A percentile compares a stretch with the other conserved stretches of the same genome.
Evolutionary conservation across 2,797 vertebrate species (phyloP).

Genomic region (Manis crassicaudata): DNA sequence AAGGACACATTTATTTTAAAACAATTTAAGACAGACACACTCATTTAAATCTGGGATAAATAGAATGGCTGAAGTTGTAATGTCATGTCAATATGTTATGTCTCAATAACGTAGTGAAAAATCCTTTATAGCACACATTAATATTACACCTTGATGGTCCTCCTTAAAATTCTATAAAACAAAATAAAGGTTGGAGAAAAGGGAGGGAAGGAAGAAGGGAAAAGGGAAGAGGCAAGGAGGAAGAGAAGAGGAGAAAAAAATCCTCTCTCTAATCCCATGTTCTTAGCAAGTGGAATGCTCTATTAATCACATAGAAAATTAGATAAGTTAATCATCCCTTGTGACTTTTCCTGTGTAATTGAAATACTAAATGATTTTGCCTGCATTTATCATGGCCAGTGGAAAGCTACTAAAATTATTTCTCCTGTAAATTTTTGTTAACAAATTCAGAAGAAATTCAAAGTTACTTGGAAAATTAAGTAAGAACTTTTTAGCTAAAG

Average conservation of each 20-base stretch:
- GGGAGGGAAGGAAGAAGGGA: background rate
- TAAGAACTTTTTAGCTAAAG: background rate
- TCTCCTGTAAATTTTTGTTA: background rate
- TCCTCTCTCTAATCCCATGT: background rate
- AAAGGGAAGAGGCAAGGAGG: background rate
- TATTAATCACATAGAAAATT: conserved; percentile 24
- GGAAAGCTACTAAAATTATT: background rate
- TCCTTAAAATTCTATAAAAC: background rate
- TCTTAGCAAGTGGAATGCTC: background rate
- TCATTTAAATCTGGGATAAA: background rate
- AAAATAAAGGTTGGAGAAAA: background rate
- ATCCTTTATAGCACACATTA: background rate
- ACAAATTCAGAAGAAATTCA: background rate
- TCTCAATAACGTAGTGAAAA: background rate
- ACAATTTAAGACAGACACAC: background rate
- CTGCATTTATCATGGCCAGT: background rate
- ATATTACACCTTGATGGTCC: background rate
- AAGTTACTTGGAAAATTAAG: background rate
- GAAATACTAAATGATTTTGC: background rate
- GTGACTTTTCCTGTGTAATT: background rate
- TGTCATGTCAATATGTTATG: background rate
- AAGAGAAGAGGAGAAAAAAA: background rate
- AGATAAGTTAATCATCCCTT: background rate
- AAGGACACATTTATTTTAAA: background rate
- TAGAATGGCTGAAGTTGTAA: background rate